These are phyloP conservation scores for Platysternon megacephalum DNA, from an alignment of 2,113 vertebrate genomes.

Conservation along the genomic window DNA sequence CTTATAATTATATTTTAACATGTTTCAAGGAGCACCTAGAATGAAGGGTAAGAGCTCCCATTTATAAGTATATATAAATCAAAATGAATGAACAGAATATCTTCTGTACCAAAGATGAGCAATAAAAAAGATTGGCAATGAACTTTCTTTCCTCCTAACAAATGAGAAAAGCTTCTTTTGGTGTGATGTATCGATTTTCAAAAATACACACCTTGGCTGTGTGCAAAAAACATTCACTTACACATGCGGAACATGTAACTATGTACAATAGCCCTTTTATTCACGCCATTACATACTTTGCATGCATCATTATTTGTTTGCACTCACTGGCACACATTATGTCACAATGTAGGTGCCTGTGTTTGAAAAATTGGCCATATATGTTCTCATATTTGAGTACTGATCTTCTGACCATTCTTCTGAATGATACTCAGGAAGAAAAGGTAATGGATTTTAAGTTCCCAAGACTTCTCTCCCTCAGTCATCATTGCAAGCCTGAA, in stretches of 20 bases:
- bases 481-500: not conserved
- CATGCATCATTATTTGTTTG: not conserved
- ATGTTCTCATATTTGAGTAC: not conserved
- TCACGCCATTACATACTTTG: not conserved
- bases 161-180: not conserved
- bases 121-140: not conserved
- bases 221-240: not conserved
- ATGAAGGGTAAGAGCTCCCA: not conserved
- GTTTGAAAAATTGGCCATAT: not conserved
- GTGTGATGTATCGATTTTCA: not conserved
- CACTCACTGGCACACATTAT: not conserved
- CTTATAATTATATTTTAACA: not conserved
- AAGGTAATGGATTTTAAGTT: not conserved
- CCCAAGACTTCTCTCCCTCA: not conserved
- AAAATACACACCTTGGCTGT: not conserved
- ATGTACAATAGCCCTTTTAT: not conserved
- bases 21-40: not conserved
- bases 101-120: not conserved
- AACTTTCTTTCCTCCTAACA: not conserved
- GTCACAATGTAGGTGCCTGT: not conserved
- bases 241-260: not conserved
- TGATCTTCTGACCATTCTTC: not conserved
- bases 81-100: not conserved
- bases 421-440: not conserved
- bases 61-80: not conserved